phyloP scores from a whole-genome alignment of 2,888 invertebrate genomes.

The Microdon myrmicae region DNA sequence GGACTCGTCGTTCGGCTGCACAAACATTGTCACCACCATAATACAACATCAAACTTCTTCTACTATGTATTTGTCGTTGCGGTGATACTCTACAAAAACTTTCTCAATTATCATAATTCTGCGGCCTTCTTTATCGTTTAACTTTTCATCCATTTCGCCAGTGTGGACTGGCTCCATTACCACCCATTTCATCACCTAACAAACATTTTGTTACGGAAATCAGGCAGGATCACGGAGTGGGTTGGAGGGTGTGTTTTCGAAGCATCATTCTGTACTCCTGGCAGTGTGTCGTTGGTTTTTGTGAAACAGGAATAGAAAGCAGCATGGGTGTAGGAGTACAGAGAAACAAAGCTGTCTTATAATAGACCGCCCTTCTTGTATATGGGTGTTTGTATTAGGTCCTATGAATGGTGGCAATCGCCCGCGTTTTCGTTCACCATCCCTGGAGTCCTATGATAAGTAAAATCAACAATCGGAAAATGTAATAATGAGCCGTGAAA shows the following conservation, averaged over 20 bases:
- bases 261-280: constrained; percentile 22
- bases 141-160: constrained; percentile 43
- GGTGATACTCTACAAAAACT: constrained; percentile 43
- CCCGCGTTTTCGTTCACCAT: constrained; percentile 11
- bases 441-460: constrained; percentile 47
- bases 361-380: too few relatives aligned
- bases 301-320: constrained; percentile 1
- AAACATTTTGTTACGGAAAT: constrained; percentile 38
- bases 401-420: constrained; percentile 22
- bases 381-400: constrained; percentile 7
- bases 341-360: too few relatives aligned
- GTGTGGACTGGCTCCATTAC: constrained; percentile 17
- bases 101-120: constrained; percentile 52
- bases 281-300: constrained; percentile 4
- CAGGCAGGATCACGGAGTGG: background rate
- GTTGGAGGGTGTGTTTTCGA: constrained; percentile 11
- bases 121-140: constrained; percentile 52
- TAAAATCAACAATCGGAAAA: constrained; percentile 53
- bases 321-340: constrained; percentile 3
- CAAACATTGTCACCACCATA: constrained; percentile 38
- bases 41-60: constrained; percentile 38
- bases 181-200: constrained; percentile 44
- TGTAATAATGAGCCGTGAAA: constrained; percentile 53
- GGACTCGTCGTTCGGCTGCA: constrained; percentile 17
- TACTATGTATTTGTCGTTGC: constrained; percentile 11